Conservation (phyloP, 2,797 vertebrate species). For the Urosaurus nigricauda region DNA sequence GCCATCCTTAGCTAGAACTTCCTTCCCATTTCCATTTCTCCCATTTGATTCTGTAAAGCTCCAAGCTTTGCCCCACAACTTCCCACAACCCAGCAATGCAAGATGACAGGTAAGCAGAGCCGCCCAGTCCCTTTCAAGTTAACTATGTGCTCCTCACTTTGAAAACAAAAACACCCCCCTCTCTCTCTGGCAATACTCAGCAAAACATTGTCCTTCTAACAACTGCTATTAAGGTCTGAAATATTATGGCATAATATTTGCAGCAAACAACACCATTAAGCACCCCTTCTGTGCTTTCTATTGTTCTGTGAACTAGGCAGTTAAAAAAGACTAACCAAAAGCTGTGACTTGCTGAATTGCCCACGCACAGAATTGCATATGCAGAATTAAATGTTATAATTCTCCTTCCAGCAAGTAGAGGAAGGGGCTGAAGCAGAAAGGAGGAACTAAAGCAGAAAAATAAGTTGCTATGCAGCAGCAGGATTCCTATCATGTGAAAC, state of each 20-base stretch:
- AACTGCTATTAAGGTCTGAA: neutral
- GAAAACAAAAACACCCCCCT: no score
- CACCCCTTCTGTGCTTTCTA: neutral
- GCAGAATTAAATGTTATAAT: neutral
- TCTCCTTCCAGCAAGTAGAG: neutral
- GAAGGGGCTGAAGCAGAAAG: neutral
- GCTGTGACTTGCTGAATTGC: neutral
- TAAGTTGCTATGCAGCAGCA: neutral
- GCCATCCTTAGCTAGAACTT: neutral
- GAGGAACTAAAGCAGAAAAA: neutral
- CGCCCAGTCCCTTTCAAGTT: neutral
- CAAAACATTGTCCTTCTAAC: conserved; percentile 12
- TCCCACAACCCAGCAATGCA: neutral
- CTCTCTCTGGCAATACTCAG: neutral
- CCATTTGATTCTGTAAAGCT: neutral
- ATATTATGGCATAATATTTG: conserved; percentile 8
- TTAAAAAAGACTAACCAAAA: conserved; percentile 1
- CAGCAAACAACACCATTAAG: conserved; percentile 20
- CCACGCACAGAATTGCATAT: neutral
- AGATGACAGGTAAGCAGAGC: neutral
- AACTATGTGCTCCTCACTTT: neutral
- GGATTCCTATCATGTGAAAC: neutral
- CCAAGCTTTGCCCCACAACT: neutral
- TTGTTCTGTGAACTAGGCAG: neutral
- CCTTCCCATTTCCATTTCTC: neutral